Evolutionary conservation across 2,797 vertebrate species (phyloP).

Genomic region (Anolis apletophallus): DNA sequence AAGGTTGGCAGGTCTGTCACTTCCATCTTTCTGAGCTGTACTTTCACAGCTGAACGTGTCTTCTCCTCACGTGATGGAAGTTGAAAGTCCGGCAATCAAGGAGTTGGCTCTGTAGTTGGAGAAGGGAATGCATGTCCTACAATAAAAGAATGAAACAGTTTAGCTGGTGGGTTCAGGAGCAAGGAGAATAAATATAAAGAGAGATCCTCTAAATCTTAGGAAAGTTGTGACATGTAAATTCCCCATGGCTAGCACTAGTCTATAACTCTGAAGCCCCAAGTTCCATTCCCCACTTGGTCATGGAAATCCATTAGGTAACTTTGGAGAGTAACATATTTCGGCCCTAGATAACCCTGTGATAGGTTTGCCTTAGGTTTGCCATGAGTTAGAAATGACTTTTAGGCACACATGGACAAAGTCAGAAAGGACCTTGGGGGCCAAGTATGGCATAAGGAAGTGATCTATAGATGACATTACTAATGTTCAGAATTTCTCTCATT

Average conservation of each 20-base stretch:
- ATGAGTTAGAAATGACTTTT: not conserved
- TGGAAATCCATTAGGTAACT: no score
- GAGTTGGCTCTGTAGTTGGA: constrained; percentile 24
- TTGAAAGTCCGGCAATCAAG: not conserved
- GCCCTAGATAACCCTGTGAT: no score
- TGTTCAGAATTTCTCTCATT: not conserved
- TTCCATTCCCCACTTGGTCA: no score
- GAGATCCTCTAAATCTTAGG: not conserved
- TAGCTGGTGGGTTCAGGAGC: not conserved
- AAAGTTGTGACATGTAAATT: not conserved
- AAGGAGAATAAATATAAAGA: not conserved
- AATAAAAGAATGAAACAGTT: constrained; percentile 14
- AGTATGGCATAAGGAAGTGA: no score
- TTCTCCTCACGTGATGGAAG: constrained; percentile 3
- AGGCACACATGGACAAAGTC: not conserved
- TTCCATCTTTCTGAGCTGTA: constrained; percentile 10
- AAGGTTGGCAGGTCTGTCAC: constrained; percentile 18
- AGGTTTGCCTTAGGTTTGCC: no score
- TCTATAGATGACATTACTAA: not conserved
- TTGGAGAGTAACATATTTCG: no score
- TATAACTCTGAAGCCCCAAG: no score
- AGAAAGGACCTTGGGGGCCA: not conserved
- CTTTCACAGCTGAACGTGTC: not conserved
- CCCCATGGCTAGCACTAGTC: no score
- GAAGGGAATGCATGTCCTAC: constrained; percentile 30